Base-by-base conservation (phyloP, 2,888 invertebrate genomes). In the Orthonychiurus folsomi region DNA sequence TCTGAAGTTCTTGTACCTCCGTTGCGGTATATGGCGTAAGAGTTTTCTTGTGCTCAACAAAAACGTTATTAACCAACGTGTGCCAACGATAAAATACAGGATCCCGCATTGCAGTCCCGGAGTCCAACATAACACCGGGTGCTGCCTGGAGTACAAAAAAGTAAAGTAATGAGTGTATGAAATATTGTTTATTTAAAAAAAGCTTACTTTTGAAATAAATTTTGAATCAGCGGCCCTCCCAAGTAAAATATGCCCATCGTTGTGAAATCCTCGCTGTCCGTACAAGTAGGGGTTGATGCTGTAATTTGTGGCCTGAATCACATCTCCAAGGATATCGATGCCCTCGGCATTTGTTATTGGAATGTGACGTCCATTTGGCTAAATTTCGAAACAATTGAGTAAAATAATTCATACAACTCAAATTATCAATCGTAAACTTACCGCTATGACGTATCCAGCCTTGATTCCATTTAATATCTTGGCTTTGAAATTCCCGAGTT, bases 41-140 rank as follows among this genome's bases (percentile, higher is more conserved):
- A n/a, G 84, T 84, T 65, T 80, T 79, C 77, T 90, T 90, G 77
- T 85, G 85, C 68, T 84, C 81, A 69, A 83, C 81, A 81, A 89
- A 90, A 47, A 90, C 78, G 69, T 88, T 86, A 73, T 90, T 87
- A 23, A 90, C 80, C 75, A 83, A 86, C 0, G 86, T 82, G 74
- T 91, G 90, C 87, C 87, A 89, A 75, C 87, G 84, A 79, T 90
- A 91, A 80, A 91, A 91, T 26, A 87, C 78, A 0, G 90, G 90
- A 78, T 91, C 91, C 1, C 90, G 81, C 89, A 90, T 89, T 0
- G 89, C 88, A 0, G 89, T 89, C 0, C 88, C 84, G 0, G 87
- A 84, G 74, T 90, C 90, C 0, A 88, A 89, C 83, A 91, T 89
- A 47, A 89, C 86, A 54, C 87, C 85, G 73, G 87, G 88, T 57